Evolutionary conservation across 1,140 invertebrate genomes (phyloP).

Genomic region (Atta colombica): DNA sequence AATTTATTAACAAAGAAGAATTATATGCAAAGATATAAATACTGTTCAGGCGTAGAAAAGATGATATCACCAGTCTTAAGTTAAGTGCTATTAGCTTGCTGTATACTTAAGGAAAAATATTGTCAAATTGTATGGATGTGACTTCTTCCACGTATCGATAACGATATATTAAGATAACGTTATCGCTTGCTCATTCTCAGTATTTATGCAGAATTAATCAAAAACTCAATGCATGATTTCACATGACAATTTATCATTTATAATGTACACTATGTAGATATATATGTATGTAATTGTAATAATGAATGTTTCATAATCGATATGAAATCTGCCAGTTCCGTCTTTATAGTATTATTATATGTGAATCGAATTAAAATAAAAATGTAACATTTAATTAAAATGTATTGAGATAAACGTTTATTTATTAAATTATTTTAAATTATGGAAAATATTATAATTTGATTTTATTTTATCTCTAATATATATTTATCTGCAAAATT

Average conservation of each 20-base stretch:
- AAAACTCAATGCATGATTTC: not conserved
- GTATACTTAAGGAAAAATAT: not conserved
- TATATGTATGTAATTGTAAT: not conserved
- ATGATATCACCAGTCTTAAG: not conserved
- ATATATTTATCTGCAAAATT: not conserved
- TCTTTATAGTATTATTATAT: not conserved
- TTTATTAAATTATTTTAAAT: constrained; percentile 22
- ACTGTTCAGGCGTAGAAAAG: not conserved
- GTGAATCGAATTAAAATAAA: not conserved
- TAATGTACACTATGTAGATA: not conserved
- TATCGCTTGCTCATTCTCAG: not conserved
- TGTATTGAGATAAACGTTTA: not conserved
- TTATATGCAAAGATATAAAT: not conserved
- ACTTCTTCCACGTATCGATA: not conserved
- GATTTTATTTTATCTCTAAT: not conserved
- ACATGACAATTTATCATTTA: not conserved
- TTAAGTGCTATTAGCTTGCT: not conserved
- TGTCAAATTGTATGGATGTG: not conserved
- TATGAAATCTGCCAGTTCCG: not conserved
- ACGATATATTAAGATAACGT: constrained; percentile 33
- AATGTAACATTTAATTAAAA: no score
- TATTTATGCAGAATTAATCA: constrained; percentile 20
- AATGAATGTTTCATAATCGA: not conserved
- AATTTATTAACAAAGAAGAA: not conserved
- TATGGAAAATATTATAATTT: constrained; percentile 14